These are phyloP conservation scores for Drosophila nasuta DNA, from an alignment of 1,140 invertebrate species.

Conservation along the genomic window DNA sequence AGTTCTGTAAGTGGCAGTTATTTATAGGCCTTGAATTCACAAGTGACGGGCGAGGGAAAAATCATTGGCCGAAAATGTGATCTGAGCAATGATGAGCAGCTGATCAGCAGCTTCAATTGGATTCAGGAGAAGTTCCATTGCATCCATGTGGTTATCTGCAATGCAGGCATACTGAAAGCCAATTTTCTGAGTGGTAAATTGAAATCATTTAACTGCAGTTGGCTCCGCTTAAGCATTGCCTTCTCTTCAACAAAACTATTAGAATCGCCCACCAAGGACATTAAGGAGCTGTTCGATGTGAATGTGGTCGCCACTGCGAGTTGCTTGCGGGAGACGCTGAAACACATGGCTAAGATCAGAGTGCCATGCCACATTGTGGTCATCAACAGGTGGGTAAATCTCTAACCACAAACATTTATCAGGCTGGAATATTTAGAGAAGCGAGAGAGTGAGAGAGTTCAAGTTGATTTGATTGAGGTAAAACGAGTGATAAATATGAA, in stretches of 20 bases:
- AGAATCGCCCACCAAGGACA: conserved; percentile 76
- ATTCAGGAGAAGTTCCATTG: conserved; percentile 61
- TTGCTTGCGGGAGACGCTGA: conserved; percentile 86
- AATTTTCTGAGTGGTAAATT: conserved; percentile 74
- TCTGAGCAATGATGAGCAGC: conserved; percentile 86
- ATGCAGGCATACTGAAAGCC: conserved; percentile 81
- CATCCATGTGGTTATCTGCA: conserved; percentile 78
- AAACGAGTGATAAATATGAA: too few relatives aligned
- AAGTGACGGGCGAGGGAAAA: conserved; percentile 75
- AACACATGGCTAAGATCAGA: conserved; percentile 85
- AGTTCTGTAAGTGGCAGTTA: neutral
- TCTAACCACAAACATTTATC: neutral
- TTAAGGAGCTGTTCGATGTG: conserved; percentile 85
- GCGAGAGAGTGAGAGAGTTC: too few relatives aligned
- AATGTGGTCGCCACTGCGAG: conserved; percentile 87
- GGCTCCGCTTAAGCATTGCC: too few relatives aligned
- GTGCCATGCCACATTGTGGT: conserved; percentile 83
- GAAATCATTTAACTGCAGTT: neutral
- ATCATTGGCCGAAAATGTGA: conserved; percentile 86
- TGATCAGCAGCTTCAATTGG: conserved; percentile 86
- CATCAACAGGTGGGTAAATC: conserved; percentile 81
- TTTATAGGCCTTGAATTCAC: conserved; percentile 52
- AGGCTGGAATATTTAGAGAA: neutral
- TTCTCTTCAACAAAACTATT: too few relatives aligned
- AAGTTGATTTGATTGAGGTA: neutral